Percentiles rank a stretch among this genome's conserved stretches.
Evolutionary conservation across 1,140 invertebrate genomes (phyloP).

Genomic region (Caerostris darwini): DNA sequence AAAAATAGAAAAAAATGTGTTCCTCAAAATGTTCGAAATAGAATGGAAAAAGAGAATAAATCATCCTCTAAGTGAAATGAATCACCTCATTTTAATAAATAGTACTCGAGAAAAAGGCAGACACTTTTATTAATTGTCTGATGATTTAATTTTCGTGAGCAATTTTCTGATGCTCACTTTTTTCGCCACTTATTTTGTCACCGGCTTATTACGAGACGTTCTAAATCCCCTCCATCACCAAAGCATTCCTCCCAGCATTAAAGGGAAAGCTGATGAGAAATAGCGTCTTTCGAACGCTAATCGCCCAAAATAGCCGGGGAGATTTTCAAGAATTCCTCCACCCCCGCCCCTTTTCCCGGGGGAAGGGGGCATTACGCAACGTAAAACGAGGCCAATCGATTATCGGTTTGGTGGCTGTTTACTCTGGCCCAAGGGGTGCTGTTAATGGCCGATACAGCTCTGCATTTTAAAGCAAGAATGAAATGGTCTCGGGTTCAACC

Average conservation of each 20-base stretch:
- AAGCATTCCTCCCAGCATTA: background rate
- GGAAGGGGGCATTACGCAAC: background rate
- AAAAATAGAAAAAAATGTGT: too few species aligned
- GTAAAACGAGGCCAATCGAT: conserved; percentile 13
- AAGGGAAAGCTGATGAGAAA: background rate
- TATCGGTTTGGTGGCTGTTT: background rate
- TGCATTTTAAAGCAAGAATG: too few species aligned
- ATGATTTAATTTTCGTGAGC: too few species aligned
- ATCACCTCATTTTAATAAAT: too few species aligned
- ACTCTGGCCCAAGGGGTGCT: background rate
- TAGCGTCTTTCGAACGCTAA: background rate
- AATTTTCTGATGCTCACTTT: too few species aligned
- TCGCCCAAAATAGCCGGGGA: background rate
- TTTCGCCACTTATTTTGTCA: background rate
- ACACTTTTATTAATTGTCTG: too few species aligned
- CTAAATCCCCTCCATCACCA: background rate
- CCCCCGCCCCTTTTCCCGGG: background rate
- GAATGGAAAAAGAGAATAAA: too few species aligned
- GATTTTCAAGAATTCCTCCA: background rate
- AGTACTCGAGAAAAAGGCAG: too few species aligned
- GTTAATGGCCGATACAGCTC: too few species aligned
- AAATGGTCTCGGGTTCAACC: too few species aligned
- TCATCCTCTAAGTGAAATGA: too few species aligned
- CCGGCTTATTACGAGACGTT: background rate
- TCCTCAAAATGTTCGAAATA: too few species aligned